Evolutionary conservation across 1,140 invertebrate genomes (phyloP), one percentile per base, ranked within the genome.

Genomic region (Drosophila pseudoobscura): DNA sequence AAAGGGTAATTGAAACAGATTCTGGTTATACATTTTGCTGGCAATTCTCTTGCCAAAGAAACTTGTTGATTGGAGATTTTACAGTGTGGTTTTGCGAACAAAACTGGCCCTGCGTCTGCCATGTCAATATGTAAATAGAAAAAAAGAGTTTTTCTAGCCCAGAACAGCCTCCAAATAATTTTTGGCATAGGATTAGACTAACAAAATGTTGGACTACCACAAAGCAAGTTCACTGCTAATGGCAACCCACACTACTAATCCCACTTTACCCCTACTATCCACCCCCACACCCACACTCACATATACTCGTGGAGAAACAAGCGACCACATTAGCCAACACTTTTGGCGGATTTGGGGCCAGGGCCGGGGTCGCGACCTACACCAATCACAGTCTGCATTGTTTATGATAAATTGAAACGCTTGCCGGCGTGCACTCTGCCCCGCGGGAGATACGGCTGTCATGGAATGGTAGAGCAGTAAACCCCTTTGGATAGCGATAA

Each of bases 391-490:
- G 56, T 24, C 45, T 45, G 55, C 74, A 87, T 87, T 87, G 83
- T 87, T 87, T 82, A 78, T 82, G 59, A 87, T 82, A 78, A 84
- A 84, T 84, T 71, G 80, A 79, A 84, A 73, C 63, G 26, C 61
- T 84, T 39, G 35, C 35, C 11, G 71, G 52, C 56, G 71, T 55
- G 49, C 64, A 71, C 64, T 43, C 50, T 22, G 59, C 50, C 59
- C 59, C 51, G 26, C 59, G 51, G 41, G 51, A 62, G 59, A 62
- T 62, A 62, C 26, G 17, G 24, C 43, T 20, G 51, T 44, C 22
- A 31, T 55, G 45, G 39, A 47, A 43, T 29, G 26, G 20, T 3
- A 4, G 7, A 11, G 47, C 15, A 11, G 53, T 29, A 49, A 47
- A 47, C 45, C 41, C 20, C 44, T 20, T 26, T 47, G 29, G 35